Conservation (phyloP, 1,140 invertebrate genomes). For the Idris sp. region DNA sequence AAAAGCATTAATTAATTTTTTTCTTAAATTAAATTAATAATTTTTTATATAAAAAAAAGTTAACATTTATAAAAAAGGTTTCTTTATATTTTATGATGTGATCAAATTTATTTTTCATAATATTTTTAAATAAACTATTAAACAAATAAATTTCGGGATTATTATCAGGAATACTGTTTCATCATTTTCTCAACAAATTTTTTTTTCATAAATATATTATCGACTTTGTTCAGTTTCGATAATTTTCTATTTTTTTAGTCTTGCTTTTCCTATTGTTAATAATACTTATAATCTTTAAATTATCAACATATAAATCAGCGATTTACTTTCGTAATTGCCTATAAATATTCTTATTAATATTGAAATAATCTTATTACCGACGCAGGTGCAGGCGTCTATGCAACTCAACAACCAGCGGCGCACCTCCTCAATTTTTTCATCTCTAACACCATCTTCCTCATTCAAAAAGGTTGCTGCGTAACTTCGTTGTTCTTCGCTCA, state of each 20-base stretch:
- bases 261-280: slow-evolving; percentile 14
- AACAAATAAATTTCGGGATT: no score
- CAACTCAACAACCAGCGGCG: slow-evolving; percentile 64
- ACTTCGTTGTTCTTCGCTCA: slow-evolving; percentile 61
- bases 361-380: slow-evolving; percentile 61
- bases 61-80: no score
- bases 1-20: no score
- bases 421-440: slow-evolving; percentile 66
- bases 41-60: no score
- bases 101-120: no score
- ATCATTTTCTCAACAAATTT: no score
- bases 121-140: no score
- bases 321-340: slow-evolving; percentile 9
- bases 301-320: slow-evolving; percentile 22
- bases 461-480: slow-evolving; percentile 69
- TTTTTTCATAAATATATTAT: no score
- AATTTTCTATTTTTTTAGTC: slow-evolving; percentile 16
- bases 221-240: no score
- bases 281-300: background rate
- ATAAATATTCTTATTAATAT: slow-evolving; percentile 2
- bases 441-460: slow-evolving; percentile 65
- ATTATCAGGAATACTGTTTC: no score
- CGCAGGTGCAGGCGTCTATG: slow-evolving; percentile 56
- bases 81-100: no score
- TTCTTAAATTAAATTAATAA: no score